Evolutionary conservation across 2,888 invertebrate species (phyloP), one percentile per base, ranked within the genome.

Genomic region (Dryococelus australis): DNA sequence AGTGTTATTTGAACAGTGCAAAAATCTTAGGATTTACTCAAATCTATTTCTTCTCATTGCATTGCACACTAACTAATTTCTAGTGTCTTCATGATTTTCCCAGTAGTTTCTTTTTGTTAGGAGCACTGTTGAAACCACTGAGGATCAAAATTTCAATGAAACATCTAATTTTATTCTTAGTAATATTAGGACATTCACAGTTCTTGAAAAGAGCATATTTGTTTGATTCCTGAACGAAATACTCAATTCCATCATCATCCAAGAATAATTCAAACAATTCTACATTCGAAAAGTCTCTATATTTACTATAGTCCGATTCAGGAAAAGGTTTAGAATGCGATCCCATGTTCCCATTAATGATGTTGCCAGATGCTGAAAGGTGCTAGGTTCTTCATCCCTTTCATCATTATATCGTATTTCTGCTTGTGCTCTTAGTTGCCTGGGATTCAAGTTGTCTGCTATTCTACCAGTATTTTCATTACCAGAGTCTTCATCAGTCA

Each of bases 1-100:
- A n/a, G n/a, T n/a, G n/a, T n/a, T n/a, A n/a, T 90, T 90, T 84
- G 88, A 89, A 87, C 87, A 90, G 88, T 90, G 90, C 20, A 90
- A 43, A 89, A 89, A 90, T 86, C 88, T 89, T 53, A 89, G 85
- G 53, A 91, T 90, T 88, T 89, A 86, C 53, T 89, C 12, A 47
- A 47, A 47, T 12, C 47, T 47, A 47, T 47, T 47, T 47, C 47
- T 47, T 47, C 47, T 47, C 47, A 90, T 90, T 27, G 83, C 83
- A 26, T 27, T 83, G 83, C 83, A 83, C 6, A 83, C 28, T 5
- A 83, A 83, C 35, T 83, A 28, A 16, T 83, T 83, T 83, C 43
- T 83, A 27, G 47, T 83, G 83, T 83, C 83, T 83, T 35, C 8
- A 83, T 83, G 28, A 20, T 24, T 35, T 35, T 83, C 83, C 83